Base-by-base conservation (phyloP, 2,888 invertebrate species). In the Limulus polyphemus region DNA sequence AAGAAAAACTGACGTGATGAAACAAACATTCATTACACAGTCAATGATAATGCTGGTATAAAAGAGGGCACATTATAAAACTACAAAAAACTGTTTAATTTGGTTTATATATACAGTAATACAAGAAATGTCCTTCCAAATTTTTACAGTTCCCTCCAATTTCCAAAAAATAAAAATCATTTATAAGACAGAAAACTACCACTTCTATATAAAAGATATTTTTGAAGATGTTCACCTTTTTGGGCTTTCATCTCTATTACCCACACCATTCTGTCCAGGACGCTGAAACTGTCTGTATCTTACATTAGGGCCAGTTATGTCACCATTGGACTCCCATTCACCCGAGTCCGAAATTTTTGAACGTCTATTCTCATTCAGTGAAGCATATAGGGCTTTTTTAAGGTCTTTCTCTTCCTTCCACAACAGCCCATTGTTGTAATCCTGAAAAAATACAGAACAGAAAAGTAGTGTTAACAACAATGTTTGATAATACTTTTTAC, bases 331-430 rank as follows among this genome's bases (percentile, higher is more conserved):
- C 61, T 62, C 61, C 59, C 61, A 14, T 46, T 54, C 10, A 57
- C n/a, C 14, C 12, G 47, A 32, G 46, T 61, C 59, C 55, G 61
- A 54, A 46, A 62, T 62, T 51, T 58, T 62, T 17, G 52, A 65
- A 16, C 57, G 61, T 16, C 62, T 68, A 52, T 70, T 71, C 60
- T 75, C 75, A 65, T 76, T 75, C 13, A 77, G 69, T 0, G 77
- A 77, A 5, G 75, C 76, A 69, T 76, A 76, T 57, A 77, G 65
- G 1, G 77, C 77, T 65, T 73, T 75, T 66, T 76, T 76, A 59
- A 77, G 67, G 57, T 76, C 75, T 47, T 72, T 72, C 64, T 77
- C 76, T 60, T 77, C 77, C 61, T 70, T 70, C 73, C 76, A 74
- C 16, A 75, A 74, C 51, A 77, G 62, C 9, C 76, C 76, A 64